A percentile compares a stretch with the other conserved stretches of the same genome.
phyloP scores from a whole-genome alignment of 1,140 invertebrate species.

The Galleria mellonella region DNA sequence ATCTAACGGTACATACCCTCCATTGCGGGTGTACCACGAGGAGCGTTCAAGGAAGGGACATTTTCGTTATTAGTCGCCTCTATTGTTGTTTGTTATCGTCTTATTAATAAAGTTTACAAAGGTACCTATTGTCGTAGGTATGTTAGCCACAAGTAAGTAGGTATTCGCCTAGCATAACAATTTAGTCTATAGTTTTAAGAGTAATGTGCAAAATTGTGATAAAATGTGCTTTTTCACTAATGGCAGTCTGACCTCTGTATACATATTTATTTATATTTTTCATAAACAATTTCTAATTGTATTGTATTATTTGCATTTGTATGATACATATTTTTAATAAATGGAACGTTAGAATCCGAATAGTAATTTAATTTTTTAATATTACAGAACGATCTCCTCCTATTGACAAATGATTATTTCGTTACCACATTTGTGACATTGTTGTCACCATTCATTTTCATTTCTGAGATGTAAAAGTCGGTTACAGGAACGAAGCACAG shows the following conservation, averaged over 20 bases:
- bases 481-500: no score
- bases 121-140: no score
- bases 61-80: constrained; percentile 80
- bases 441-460: no score
- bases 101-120: no score
- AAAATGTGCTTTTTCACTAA: constrained; percentile 37
- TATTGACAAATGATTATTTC: no score
- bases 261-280: constrained; percentile 18
- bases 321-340: constrained; percentile 20
- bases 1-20: constrained; percentile 81
- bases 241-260: constrained; percentile 31
- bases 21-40: constrained; percentile 85
- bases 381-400: no score
- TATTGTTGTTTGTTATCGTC: constrained; percentile 11
- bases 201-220: constrained; percentile 55
- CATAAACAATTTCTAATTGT: constrained; percentile 1
- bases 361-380: no score
- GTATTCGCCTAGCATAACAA: constrained; percentile 7
- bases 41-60: constrained; percentile 84
- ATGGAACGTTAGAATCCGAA: neutral
- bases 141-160: constrained; percentile 2
- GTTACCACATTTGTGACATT: no score
- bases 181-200: constrained; percentile 12
- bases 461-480: no score
- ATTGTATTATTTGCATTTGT: constrained; percentile 29